Conservation (phyloP, 2,113 vertebrate genomes). For the Lepus americanus region DNA sequence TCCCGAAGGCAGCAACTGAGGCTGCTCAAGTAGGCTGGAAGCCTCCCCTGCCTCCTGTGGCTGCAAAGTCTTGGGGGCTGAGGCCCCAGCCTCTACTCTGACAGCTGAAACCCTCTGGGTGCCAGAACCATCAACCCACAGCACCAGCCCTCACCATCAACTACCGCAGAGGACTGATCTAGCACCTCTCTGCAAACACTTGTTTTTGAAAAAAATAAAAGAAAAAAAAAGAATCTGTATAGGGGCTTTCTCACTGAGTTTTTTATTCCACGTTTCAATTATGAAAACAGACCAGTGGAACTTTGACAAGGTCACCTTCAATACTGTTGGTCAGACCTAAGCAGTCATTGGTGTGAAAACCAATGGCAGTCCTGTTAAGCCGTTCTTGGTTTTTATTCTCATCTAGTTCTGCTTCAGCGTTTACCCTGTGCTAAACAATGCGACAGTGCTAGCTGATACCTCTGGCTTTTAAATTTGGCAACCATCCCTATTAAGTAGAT, state of each 20-base stretch:
- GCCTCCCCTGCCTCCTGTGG: neutral
- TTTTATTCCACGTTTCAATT: neutral
- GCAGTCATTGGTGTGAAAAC: neutral
- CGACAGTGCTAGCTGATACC: neutral
- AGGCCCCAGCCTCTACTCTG: neutral
- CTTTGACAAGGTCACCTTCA: neutral
- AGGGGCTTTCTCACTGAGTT: neutral
- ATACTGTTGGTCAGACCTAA: neutral
- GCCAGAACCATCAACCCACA: neutral
- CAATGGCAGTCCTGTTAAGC: neutral
- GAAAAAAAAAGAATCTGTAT: no score
- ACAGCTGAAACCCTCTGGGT: neutral
- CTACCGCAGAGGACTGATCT: neutral
- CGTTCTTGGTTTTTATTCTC: neutral
- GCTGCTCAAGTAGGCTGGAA: neutral
- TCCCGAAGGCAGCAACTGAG: neutral
- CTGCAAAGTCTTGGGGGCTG: accelerated
- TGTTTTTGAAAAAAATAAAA: neutral
- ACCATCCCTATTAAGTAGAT: neutral
- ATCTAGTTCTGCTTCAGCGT: neutral
- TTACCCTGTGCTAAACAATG: neutral
- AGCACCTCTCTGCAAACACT: neutral
- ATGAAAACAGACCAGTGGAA: neutral
- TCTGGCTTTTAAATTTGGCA: neutral
- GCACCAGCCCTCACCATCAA: neutral